Evolutionary conservation across 1,140 invertebrate species (phyloP).

Genomic region (Augochlora pura): DNA sequence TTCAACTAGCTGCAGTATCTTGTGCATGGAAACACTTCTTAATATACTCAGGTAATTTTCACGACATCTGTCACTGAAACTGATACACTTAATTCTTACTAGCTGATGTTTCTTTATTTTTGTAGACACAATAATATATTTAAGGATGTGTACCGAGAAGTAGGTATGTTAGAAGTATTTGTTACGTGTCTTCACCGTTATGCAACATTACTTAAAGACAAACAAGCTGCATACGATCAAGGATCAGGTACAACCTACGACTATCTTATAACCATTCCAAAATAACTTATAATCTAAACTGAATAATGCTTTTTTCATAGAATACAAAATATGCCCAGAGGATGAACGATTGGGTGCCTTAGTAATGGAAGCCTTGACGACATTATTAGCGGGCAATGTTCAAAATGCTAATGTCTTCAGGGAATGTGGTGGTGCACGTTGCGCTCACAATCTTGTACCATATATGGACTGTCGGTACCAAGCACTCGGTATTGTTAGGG

Average conservation of each 20-base stretch:
- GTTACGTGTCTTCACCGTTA: slow-evolving; percentile 95
- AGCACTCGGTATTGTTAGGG: slow-evolving; percentile 90
- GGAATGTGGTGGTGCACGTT: slow-evolving; percentile 94
- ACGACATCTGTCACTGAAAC: neutral
- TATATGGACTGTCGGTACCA: slow-evolving; percentile 90
- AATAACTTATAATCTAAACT: slow-evolving; percentile 12
- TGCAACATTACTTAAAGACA: slow-evolving; percentile 88
- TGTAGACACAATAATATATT: slow-evolving; percentile 93
- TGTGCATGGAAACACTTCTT: slow-evolving; percentile 93
- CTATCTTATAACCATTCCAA: neutral
- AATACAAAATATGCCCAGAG: slow-evolving; percentile 82
- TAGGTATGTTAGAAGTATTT: slow-evolving; percentile 98
- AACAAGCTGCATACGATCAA: slow-evolving; percentile 79
- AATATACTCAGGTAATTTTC: slow-evolving; percentile 88
- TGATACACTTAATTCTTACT: neutral
- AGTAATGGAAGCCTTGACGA: slow-evolving; percentile 93
- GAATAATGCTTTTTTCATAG: slow-evolving; percentile 59
- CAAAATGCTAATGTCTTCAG: slow-evolving; percentile 96
- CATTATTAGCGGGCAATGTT: slow-evolving; percentile 88
- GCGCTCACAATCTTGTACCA: slow-evolving; percentile 93
- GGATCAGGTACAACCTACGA: slow-evolving; percentile 68
- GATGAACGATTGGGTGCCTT: slow-evolving; percentile 90
- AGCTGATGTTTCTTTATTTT: slow-evolving; percentile 37
- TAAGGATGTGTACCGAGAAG: slow-evolving; percentile 98
- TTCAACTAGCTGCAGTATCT: slow-evolving; percentile 89